Evolutionary conservation across 2,888 invertebrate species (phyloP), one percentile per base, ranked within the genome.

Genomic region (Caenorhabditis angaria): DNA sequence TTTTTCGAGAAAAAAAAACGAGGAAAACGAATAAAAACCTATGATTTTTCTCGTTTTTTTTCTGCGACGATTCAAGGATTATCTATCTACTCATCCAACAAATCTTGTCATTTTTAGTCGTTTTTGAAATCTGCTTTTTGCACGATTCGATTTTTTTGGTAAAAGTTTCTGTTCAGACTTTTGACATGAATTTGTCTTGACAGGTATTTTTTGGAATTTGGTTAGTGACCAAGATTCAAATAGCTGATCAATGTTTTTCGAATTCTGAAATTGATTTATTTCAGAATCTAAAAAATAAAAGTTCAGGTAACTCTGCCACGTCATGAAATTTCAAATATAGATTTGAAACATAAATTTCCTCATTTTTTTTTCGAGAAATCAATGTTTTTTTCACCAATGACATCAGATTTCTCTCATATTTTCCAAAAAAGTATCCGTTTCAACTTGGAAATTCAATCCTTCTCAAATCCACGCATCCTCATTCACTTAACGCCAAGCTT

Each of bases 401-500:
- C n/a, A n/a, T n/a, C n/a, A n/a, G n/a, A n/a, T n/a, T n/a, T n/a
- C n/a, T n/a, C n/a, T n/a, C n/a, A n/a, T n/a, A n/a, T n/a, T n/a
- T n/a, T n/a, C n/a, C n/a, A 41, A 41, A 41, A 41, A 41, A 14
- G 41, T 41, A 41, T 41, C 41, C 10, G 18, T 41, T 41, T 41
- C 41, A 41, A n/a, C n/a, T n/a, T n/a, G n/a, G 41, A 41, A 41
- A 41, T 41, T 18, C 41, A 41, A 41, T n/a, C n/a, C n/a, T n/a
- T n/a, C n/a, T n/a, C n/a, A n/a, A n/a, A n/a, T 41, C 41, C 41
- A 18, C 41, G 41, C 41, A 41, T 41, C 41, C 41, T 41, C 41
- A 68, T 68, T 68, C 68, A 70, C 65, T 70, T 70, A 70, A 70
- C 70, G 70, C 53, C 29, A 53, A 48, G 29, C 51, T 48, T 22